Evolutionary conservation across 2,113 vertebrate genomes (phyloP), one percentile per base, ranked within the genome.

Genomic region (Ophthalmolycus amberensis): DNA sequence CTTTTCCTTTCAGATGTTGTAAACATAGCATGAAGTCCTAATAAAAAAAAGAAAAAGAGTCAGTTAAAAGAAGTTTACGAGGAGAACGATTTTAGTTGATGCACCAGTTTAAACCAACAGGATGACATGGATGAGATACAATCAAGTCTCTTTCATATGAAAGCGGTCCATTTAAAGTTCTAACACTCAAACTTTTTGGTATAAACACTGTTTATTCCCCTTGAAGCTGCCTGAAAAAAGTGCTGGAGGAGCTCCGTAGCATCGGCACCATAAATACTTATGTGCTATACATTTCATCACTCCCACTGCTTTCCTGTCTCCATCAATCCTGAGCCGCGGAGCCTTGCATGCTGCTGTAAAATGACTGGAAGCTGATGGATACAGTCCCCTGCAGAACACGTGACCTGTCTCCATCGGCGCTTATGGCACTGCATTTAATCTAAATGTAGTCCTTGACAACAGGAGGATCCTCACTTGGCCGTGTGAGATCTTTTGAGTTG

Each of bases 241-340:
- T 78, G 89, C 90, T 86, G 72, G 76, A 90, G 88, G 86, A 89
- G 86, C 87, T 89, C 76, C 46, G 9, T 60, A 52, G 80, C 88
- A 44, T 78, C 72, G 15, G 73, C 86, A 67, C 80, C 44, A 90
- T 92, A 92, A 93, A 94, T 94, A 94, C 93, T 94, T 85, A 92
- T 91, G 84, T 86, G 75, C 89, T 92, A 81, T 93, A 91, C 86
- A 91, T 94, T 94, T 94, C 88, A 93, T 93, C 92, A 91, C 91
- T 88, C 90, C 88, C 89, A 89, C 91, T 92, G 86, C 64, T 84
- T 91, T 88, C 86, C 90, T 90, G 90, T 86, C 90, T 91, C 89
- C 56, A 94, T 95, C 92, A 94, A 92, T 94, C 90, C 84, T 91
- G 80, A 80, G 81, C 88, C 70, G 89, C 81, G 71, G 90, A 88